Conservation (phyloP, 2,113 vertebrate species). For the Rhinoderma darwinii region DNA sequence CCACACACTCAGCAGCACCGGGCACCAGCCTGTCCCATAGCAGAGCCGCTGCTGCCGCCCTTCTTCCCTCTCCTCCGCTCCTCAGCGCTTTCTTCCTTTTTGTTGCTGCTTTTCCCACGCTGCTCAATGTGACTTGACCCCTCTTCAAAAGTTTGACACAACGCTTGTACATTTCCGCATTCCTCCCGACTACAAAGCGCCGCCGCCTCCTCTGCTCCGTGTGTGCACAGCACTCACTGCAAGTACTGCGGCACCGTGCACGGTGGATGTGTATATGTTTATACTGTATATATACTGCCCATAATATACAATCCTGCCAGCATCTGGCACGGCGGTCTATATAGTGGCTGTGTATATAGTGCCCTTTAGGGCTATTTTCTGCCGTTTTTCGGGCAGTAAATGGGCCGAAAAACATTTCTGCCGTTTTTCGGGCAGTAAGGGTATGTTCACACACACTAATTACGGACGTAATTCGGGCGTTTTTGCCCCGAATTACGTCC, state of each 20-base stretch:
- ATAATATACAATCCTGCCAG: too few relatives aligned
- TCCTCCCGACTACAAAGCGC: constrained; percentile 97
- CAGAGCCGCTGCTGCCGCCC: neutral
- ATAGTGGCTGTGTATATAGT: too few relatives aligned
- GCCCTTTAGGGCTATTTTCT: too few relatives aligned
- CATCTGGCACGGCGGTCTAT: too few relatives aligned
- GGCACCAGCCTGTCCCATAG: constrained; percentile 59
- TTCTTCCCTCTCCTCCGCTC: neutral
- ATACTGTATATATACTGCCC: too few relatives aligned
- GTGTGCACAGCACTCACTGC: constrained; percentile 86
- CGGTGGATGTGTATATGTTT: too few relatives aligned
- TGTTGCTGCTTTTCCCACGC: constrained; percentile 90
- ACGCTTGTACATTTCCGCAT: constrained; percentile 98
- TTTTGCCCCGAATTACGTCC: too few relatives aligned
- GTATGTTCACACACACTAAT: too few relatives aligned
- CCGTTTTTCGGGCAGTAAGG: too few relatives aligned
- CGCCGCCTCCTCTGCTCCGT: constrained; percentile 91
- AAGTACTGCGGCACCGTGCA: neutral
- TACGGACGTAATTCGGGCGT: too few relatives aligned
- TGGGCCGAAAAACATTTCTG: too few relatives aligned
- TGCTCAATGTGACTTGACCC: constrained; percentile 98
- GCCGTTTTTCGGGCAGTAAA: too few relatives aligned
- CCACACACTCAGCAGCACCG: constrained; percentile 14
- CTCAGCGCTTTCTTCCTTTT: constrained; percentile 43
- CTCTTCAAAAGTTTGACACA: constrained; percentile 98